Evolutionary conservation across 2,888 invertebrate genomes (phyloP), one percentile per base, ranked within the genome.

Genomic region (Caenorhabditis sp.): DNA sequence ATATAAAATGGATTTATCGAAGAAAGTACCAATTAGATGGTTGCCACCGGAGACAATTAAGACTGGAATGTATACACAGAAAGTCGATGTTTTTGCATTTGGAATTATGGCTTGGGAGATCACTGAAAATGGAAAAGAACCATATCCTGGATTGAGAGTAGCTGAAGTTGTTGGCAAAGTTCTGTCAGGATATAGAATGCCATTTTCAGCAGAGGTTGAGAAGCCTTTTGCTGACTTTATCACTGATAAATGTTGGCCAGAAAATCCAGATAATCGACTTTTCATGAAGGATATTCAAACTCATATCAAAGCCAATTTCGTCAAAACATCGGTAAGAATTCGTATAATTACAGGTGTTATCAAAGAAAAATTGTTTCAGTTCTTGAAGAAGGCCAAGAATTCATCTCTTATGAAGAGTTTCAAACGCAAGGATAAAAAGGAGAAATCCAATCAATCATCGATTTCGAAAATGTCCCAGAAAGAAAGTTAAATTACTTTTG

Each of bases 11-110:
- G 73, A 69, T 27, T 38, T 62, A 53, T 63, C 63, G 5, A 67
- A 71, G 25, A 70, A 64, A n/a, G 79, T 69, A 0, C 80, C 80
- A 12, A 78, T 80, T 23, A 66, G 74, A 21, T 78, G 76, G 76
- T 56, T 80, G 20, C 64, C 77, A 0, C 78, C 76, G 31, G 80
- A 80, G 31, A 71, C 71, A 1, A 59, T 80, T 21, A 53, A 26
- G 12, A 27, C 49, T n/a, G 56, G 59, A 17, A 17, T 69, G 1
- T 80, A 76, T 59, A 59, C 64, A 0, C 63, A 59, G 10, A 74
- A 76, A 58, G 65, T 76, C 8, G 80, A 80, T 56, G 74, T 78
- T 14, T 80, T 63, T 59, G 69, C 71, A 21, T 80, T 63, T 59
- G 80, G 80, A 17, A 63, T 70, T 7, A 64, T 70, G 69, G 56